phyloP scores from a whole-genome alignment of 1,140 invertebrate genomes.

The Brachionus calyciflorus region DNA sequence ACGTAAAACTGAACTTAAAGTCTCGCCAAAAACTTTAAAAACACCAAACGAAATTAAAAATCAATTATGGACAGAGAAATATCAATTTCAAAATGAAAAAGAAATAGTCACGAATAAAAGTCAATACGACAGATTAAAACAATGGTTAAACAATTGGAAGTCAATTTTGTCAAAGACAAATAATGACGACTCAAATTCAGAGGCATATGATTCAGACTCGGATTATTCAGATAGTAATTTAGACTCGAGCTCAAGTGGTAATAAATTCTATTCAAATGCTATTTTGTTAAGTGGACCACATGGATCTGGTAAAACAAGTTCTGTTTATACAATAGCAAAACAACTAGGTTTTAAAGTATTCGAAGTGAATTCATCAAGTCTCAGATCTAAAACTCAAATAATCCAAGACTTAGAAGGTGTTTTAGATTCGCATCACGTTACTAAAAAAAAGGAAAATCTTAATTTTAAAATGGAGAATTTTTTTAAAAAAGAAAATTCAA shows the following conservation, averaged over 20 bases:
- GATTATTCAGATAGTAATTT: not conserved
- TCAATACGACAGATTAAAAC: constrained; percentile 14
- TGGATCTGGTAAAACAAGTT: constrained; percentile 81
- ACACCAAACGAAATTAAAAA: no score
- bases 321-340: constrained; percentile 80
- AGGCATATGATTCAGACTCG: not conserved
- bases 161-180: not conserved
- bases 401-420: constrained; percentile 82
- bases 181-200: not conserved
- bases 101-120: constrained; percentile 35
- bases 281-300: constrained; percentile 75
- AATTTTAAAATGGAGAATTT: constrained; percentile 47
- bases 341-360: constrained; percentile 81
- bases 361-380: constrained; percentile 83
- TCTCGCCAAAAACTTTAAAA: no score
- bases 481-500: constrained; percentile 32
- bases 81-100: constrained; percentile 20
- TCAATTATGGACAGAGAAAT: constrained; percentile 36
- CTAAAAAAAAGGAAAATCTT: constrained; percentile 22
- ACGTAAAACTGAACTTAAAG: not conserved
- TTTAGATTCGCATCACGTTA: constrained; percentile 75
- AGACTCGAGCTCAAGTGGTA: not conserved
- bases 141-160: constrained; percentile 29
- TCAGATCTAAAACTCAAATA: constrained; percentile 74
- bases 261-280: constrained; percentile 63